Percentiles rank a stretch among this genome's conserved stretches.
Conservation (phyloP, 2,113 vertebrate species). For the Mustela nigripes region DNA sequence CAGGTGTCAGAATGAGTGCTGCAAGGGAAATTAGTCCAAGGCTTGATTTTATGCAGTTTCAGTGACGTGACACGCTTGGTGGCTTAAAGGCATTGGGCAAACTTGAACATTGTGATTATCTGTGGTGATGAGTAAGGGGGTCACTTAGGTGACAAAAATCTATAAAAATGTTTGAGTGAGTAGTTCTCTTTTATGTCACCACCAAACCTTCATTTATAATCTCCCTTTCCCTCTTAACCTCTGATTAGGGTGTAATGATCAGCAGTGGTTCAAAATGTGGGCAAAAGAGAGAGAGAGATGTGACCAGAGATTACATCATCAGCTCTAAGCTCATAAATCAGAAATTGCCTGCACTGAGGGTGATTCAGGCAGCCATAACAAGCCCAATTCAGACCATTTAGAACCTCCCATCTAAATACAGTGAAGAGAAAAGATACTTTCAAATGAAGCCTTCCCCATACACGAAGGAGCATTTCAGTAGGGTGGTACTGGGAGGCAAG, state of each 20-base stretch:
- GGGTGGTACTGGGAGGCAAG: not conserved
- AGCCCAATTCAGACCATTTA: not conserved
- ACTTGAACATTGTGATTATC: not conserved
- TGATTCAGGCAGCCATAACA: not conserved
- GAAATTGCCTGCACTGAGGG: not conserved
- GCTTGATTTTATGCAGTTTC: not conserved
- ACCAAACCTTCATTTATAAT: not conserved
- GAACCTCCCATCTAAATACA: not conserved
- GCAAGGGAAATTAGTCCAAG: not conserved
- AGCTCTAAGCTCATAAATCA: slow-evolving; percentile 23
- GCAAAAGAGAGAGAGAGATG: not conserved
- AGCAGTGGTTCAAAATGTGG: not conserved
- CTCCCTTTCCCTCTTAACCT: not conserved
- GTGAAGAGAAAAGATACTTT: not conserved
- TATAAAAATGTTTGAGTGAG: not conserved
- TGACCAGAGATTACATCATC: not conserved
- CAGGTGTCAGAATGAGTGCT: not conserved
- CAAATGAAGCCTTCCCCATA: not conserved
- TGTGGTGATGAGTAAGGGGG: not conserved
- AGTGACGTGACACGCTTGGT: not conserved
- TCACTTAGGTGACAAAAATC: slow-evolving; percentile 38
- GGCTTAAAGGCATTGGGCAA: not conserved
- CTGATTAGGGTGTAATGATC: not conserved
- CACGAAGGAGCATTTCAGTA: not conserved
- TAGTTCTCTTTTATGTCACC: not conserved